Evolutionary conservation across 2,797 vertebrate species (phyloP), one percentile per base, ranked within the genome.

Genomic region (Oophaga sylvatica): DNA sequence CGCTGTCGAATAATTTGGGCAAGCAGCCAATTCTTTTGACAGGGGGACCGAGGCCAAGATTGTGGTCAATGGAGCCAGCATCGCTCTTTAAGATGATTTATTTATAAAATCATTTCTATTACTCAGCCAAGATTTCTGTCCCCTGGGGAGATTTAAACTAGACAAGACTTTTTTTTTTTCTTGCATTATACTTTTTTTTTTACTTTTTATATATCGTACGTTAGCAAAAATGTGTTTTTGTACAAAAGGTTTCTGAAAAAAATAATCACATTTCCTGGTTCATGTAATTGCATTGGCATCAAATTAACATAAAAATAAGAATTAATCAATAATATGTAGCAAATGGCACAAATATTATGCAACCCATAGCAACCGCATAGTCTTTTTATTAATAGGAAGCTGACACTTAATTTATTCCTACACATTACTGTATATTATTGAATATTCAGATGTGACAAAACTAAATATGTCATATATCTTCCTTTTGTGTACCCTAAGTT

Each of bases 71-170:
- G n/a, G 84, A 89, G 80, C 80, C 88, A 89, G 88, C 71, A 83
- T 83, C 62, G 83, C 84, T 83, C 73, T 86, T 89, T 86, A 89
- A 83, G 84, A 89, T 86, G 88, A 89, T 89, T 86, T 89, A 89
- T 89, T 89, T 89, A 89, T 89, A 89, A 86, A 89, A 89, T 89
- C 73, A 89, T 89, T 89, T 89, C 84, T 63, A 63, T 83, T 73
- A 59, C 84, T 80, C 56, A 57, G 88, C 88, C 88, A 89, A 89
- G 71, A 89, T 82, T 86, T 89, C 75, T 71, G 83, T 63, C 80
- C 83, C 70, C 56, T 41, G 20, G 80, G 75, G 88, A 86, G 56
- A 22, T 68, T 29, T 86, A 59, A 86, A 53, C 84, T 89, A 83
- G 75, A 84, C 82, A 75, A 88, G 80, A 84, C 63, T 81, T 89